Evolutionary conservation across 2,113 vertebrate genomes (phyloP).

Genomic region (Pristiophorus japonicus): DNA sequence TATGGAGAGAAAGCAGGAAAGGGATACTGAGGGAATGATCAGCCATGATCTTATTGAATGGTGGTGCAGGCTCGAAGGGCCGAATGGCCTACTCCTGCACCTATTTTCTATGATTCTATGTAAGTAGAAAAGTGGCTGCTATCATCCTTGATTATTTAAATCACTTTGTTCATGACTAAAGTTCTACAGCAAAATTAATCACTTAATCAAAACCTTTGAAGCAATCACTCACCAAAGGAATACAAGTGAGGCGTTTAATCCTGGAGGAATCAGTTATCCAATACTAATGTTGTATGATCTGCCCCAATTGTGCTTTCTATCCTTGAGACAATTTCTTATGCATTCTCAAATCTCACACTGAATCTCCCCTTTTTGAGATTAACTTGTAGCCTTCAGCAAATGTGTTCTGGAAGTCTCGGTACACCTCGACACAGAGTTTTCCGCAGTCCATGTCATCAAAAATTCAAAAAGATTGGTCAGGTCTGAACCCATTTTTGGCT

Average conservation of each 20-base stretch:
- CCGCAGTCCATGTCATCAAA: background rate
- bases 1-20: too few species aligned
- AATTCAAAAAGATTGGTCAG: background rate
- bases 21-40: too few species aligned
- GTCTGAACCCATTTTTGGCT: background rate
- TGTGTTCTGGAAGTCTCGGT: background rate
- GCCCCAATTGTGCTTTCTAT: background rate
- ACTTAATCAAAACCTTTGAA: background rate
- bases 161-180: background rate
- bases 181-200: background rate
- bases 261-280: background rate
- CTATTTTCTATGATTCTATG: too few species aligned
- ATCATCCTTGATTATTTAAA: background rate
- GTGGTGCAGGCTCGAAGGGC: too few species aligned
- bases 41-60: too few species aligned
- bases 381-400: background rate
- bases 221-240: background rate
- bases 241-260: background rate
- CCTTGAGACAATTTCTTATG: background rate
- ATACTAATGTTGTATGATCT: background rate
- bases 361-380: background rate
- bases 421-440: background rate
- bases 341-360: background rate
- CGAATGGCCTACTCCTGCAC: too few species aligned
- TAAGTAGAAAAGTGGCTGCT: background rate